Evolutionary conservation across 2,113 vertebrate species (phyloP).

Genomic region (Siniperca chuatsi): DNA sequence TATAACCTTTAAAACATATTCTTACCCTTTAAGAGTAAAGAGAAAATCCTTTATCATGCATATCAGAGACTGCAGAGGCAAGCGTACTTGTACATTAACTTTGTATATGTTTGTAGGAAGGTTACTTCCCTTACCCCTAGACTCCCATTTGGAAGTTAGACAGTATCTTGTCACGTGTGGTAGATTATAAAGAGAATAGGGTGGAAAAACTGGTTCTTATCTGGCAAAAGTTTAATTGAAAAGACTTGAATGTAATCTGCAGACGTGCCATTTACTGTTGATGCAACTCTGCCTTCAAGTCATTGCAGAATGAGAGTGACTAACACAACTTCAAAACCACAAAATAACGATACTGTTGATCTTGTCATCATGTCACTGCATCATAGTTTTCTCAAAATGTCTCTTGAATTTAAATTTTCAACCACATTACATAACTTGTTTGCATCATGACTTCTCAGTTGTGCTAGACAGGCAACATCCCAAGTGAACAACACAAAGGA

Average conservation of each 20-base stretch:
- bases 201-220: slow-evolving; percentile 27
- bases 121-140: background rate
- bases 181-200: background rate
- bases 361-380: background rate
- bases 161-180: background rate
- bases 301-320: background rate
- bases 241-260: background rate
- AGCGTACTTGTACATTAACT: background rate
- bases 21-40: background rate
- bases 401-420: too few relatives aligned
- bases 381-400: background rate
- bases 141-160: slow-evolving; percentile 18
- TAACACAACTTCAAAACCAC: background rate
- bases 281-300: background rate
- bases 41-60: background rate
- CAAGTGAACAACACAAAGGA: too few relatives aligned
- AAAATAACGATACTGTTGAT: background rate
- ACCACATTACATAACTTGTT: too few relatives aligned
- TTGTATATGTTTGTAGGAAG: background rate
- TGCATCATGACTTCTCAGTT: too few relatives aligned
- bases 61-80: background rate
- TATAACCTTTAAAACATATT: background rate
- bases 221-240: slow-evolving; percentile 9
- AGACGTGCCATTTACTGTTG: background rate
- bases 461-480: too few relatives aligned